Evolutionary conservation across 2,888 invertebrate genomes (phyloP), one percentile per base, ranked within the genome.

Genomic region (Cyclophora albipunctata): DNA sequence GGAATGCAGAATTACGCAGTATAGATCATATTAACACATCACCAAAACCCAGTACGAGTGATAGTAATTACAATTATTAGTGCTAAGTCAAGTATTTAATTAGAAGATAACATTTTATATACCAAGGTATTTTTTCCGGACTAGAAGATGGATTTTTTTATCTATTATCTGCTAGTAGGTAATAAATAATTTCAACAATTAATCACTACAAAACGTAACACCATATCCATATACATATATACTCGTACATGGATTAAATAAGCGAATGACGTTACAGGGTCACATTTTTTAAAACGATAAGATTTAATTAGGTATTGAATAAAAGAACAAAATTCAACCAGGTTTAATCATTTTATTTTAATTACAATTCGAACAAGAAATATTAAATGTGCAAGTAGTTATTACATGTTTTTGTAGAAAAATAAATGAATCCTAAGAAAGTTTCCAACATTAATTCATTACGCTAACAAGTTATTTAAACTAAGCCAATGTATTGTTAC

Each of bases 301-400:
- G n/a, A 1, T 20, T 42, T 20, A 42, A 20, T 4, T 45, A 42
- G 42, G 37, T 43, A 40, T 41, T n/a, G 56, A 63, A 62, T 59
- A 46, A 64, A 63, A 67, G 58, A 64, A 58, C 49, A 53, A 20
- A 52, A 62, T 62, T 67, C 70, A 84, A 84, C 83, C 81, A 79
- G 72, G 76, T 80, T 37, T 37, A 37, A 68, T 78, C 76, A 61
- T 84, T 37, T 83, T 81, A 20, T 74, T 74, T 76, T 75, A 70
- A 78, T 79, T 82, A 82, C 76, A 79, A 72, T 76, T 75, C 71
- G 78, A 84, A 81, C 81, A 76, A 81, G 75, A 80, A 78, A 74
- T 74, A 75, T 78, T 75, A 75, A 76, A 73, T 74, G 78, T 82
- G 82, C 81, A 81, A 74, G 77, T 82, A n/a, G n/a, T n/a, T n/a